Evolutionary conservation across 2,113 vertebrate species (phyloP), one percentile per base, ranked within the genome.

Genomic region (Shinisaurus crocodilurus): DNA sequence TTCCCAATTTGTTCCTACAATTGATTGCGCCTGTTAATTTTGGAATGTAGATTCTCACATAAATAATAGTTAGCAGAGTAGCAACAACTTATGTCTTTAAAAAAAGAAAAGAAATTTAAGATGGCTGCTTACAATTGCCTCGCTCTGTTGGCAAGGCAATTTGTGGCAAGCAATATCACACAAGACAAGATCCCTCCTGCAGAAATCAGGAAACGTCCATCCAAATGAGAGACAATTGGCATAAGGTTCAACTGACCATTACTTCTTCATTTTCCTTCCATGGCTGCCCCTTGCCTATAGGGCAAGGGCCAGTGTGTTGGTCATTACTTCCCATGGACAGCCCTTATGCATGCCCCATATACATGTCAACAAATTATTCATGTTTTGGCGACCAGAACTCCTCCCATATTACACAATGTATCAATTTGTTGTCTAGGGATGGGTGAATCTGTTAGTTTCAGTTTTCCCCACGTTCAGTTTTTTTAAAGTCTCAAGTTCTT

Each of bases 11-110:
- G 45, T 88, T 82, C 79, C 37, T 40, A 75, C 79, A 87, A 84
- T 91, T 91, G 86, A 83, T 84, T 91, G 80, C 85, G 88, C 85
- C 80, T 91, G 86, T 83, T 83, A 87, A 91, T 84, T 82, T 69
- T 83, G 72, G 57, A 76, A 45, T 83, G 86, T 34, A 88, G 86
- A 40, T 88, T 76, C 70, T 69, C 60, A 75, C 45, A 84, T 88
- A 83, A 88, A 87, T 87, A 91, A 87, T 87, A 91, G 70, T 74
- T 75, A 72, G 12, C 57, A 65, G 85, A 87, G 80, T 25, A 88
- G 81, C 57, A 83, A 76, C 80, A 76, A 40, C 43, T 34, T 54
- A 23, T 83, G 75, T 50, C 72, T 45, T 40, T 40, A 32, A 84
- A 65, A 75, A 65, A 40, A 32, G 29, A 40, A 48, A 29, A 54